phyloP scores from a whole-genome alignment of 2,113 vertebrate genomes.

The Cyprinodon variegatus region DNA sequence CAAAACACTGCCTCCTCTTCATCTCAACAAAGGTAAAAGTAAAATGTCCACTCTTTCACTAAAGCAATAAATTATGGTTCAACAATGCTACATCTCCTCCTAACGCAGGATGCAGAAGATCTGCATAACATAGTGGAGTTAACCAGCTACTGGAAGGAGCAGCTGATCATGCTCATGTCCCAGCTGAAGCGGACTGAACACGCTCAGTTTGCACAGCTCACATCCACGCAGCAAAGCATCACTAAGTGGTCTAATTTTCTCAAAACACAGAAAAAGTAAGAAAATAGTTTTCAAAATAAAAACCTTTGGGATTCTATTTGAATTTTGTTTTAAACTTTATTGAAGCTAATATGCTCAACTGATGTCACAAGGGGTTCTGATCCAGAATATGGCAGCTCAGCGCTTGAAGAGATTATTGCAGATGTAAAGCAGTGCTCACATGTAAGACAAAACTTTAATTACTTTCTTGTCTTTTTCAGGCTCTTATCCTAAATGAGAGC shows the following conservation, averaged over 20 bases:
- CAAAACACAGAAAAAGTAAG: conserved; percentile 69
- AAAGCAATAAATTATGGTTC: background rate
- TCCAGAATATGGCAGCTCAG: conserved; percentile 44
- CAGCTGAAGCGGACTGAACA: conserved; percentile 74
- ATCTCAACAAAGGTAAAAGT: conserved; percentile 60
- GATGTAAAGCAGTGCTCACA: conserved; percentile 73
- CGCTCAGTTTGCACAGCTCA: conserved; percentile 64
- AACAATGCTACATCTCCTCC: conserved; percentile 7
- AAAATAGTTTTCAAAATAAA: background rate
- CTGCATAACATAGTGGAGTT: conserved; percentile 75
- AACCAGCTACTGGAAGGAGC: conserved; percentile 74
- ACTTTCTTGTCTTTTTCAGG: background rate
- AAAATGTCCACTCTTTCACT: background rate
- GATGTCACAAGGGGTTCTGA: conserved; percentile 51
- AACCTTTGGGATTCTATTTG: background rate
- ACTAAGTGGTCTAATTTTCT: conserved; percentile 73
- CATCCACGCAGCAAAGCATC: conserved; percentile 64
- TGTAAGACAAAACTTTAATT: conserved; percentile 56
- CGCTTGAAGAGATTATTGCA: conserved; percentile 53
- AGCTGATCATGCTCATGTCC: conserved; percentile 60
- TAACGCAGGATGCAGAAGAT: conserved; percentile 81
- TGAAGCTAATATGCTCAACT: background rate
- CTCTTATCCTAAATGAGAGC: too few species aligned
- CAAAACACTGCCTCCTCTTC: conserved; percentile 79
- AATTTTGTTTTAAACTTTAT: background rate